These are phyloP conservation scores for Podarcis muralis DNA, from an alignment of 2,113 vertebrate species.

Conservation along the genomic window DNA sequence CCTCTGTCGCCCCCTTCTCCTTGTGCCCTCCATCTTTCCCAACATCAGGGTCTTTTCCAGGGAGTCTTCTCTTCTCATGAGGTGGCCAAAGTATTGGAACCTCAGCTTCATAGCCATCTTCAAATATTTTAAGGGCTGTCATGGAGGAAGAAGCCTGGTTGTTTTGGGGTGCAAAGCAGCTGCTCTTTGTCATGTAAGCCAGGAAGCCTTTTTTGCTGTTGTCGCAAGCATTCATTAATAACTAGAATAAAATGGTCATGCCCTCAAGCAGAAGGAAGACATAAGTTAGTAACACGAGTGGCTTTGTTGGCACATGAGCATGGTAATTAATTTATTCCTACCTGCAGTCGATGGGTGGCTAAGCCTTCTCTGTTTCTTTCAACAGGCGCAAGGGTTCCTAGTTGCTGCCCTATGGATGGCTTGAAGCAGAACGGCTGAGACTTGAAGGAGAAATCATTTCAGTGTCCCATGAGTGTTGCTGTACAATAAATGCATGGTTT, in stretches of 20 bases:
- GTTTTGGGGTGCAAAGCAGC: neutral
- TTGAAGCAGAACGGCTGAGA: neutral
- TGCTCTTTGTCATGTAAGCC: neutral
- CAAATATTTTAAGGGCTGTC: no score
- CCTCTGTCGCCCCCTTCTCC: no score
- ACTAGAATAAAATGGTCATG: no score
- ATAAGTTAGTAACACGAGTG: neutral
- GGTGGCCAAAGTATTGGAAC: no score
- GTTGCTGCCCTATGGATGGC: no score
- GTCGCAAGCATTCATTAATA: neutral
- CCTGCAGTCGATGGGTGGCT: neutral
- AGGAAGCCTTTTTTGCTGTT: no score
- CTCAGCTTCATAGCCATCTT: no score
- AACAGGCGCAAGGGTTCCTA: neutral
- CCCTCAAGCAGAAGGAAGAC: neutral
- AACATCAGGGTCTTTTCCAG: no score
- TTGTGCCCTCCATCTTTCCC: no score
- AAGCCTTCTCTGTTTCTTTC: neutral
- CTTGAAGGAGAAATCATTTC: neutral
- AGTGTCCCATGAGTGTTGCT: neutral
- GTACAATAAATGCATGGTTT: neutral
- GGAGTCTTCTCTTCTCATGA: no score
- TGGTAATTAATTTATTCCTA: neutral
- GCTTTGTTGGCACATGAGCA: neutral
- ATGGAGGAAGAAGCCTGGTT: no score